A percentile compares a stretch with the other conserved stretches of the same genome.
Evolutionary conservation across 2,888 invertebrate genomes (phyloP).

Genomic region (Hydrotaea cyrtoneurina): DNA sequence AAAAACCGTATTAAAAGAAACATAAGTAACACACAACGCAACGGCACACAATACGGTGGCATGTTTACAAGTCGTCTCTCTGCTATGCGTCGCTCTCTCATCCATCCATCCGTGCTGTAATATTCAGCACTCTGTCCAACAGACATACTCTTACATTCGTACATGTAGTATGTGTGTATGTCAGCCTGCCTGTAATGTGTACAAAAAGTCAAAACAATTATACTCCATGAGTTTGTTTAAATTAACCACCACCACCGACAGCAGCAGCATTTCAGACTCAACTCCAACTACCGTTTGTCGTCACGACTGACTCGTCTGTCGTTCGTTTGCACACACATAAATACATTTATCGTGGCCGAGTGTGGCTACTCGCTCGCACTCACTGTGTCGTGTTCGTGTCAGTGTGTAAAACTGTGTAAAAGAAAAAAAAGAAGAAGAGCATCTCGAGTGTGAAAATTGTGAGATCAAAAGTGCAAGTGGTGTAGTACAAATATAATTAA

Average conservation of each 20-base stretch:
- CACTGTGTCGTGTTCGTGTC: neutral
- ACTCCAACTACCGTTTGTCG: neutral
- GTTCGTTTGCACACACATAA: neutral
- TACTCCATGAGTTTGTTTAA: slow-evolving; percentile 42
- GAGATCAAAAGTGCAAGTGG: slow-evolving; percentile 51
- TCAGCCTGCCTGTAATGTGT: neutral
- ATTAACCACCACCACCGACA: slow-evolving; percentile 24
- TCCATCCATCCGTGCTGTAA: neutral
- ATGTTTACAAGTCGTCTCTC: neutral
- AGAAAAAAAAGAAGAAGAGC: slow-evolving; percentile 3
- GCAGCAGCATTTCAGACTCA: slow-evolving; percentile 4
- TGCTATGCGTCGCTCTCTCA: neutral
- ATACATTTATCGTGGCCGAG: neutral
- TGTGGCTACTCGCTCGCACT: too few species aligned
- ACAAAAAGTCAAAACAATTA: slow-evolving; percentile 43
- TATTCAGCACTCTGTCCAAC: neutral
- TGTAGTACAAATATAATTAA: slow-evolving; percentile 51
- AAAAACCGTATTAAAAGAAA: slow-evolving; percentile 37
- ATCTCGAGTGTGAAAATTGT: slow-evolving; percentile 5
- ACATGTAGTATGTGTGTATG: neutral
- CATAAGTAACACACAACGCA: slow-evolving; percentile 29
- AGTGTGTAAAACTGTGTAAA: neutral
- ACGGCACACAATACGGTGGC: neutral
- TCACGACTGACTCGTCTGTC: neutral
- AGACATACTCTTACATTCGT: neutral